Evolutionary conservation across 2,797 vertebrate species (phyloP), one percentile per base, ranked within the genome.

Genomic region (Coranthus polyacanthus): DNA sequence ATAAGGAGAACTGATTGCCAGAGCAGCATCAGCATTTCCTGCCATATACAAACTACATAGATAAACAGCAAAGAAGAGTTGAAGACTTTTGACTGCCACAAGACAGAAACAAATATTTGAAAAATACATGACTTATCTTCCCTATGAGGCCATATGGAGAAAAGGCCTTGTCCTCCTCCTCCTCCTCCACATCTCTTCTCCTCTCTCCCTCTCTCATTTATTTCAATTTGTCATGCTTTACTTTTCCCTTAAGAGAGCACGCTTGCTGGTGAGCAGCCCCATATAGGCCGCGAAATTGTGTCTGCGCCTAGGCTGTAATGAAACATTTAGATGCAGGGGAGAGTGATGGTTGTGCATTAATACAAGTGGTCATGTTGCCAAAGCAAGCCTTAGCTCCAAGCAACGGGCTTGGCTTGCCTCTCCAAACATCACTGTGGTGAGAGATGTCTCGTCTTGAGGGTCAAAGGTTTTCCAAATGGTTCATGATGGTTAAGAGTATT

Each of bases 141-240:
- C 56, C 81, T 75, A 47, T 37, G 29, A 75, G 68, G 46, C 73
- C 74, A 37, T 72, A 75, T 67, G 69, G 83, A 88, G 83, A 82
- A 79, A 87, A 80, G 79, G 68, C 85, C 78, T 60, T 42, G 60
- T 53, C 71, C 61, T 81, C 65, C 18, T 65, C 85, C 26, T 7
- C 86, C 79, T 67, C 86, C 26, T 79, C 75, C 68, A 66, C 36
- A 15, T 87, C 72, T 82, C 72, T 75, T 61, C 72, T 75, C 81
- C 70, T 29, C 68, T 87, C 56, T 21, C 83, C 70, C 9, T 6
- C 83, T 92, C 91, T 95, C 92, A 94, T 93, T 95, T 94, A 93
- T 93, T 95, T 94, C 94, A 92, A 95, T 95, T 95, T 94, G 91
- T 89, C 91, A 91, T 82, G 90, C 92, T 91, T 93, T 94, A 26